A percentile compares a stretch with the other conserved stretches of the same genome.
phyloP scores from a whole-genome alignment of 1,140 invertebrate species.

The Drosophila pectinifera region DNA sequence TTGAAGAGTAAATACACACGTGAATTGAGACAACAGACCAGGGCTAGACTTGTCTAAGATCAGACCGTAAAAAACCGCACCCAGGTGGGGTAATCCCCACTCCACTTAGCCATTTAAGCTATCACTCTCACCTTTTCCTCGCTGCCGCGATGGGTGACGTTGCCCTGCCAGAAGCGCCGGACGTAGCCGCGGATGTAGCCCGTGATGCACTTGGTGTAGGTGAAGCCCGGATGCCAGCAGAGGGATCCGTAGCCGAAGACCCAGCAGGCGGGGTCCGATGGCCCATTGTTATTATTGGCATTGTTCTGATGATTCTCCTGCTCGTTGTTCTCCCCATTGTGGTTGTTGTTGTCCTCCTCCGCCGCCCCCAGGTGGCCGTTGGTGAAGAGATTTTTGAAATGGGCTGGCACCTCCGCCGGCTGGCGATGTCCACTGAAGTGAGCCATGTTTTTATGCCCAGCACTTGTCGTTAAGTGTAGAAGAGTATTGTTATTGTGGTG shows the following conservation, averaged over 20 bases:
- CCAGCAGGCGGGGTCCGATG: constrained; percentile 86
- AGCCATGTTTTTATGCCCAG: constrained; percentile 50
- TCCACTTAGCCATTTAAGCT: background rate
- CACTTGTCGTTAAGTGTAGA: background rate
- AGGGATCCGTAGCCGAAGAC: constrained; percentile 95
- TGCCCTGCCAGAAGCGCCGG: constrained; percentile 95
- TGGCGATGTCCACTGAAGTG: constrained; percentile 63
- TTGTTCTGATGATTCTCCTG: constrained; percentile 46
- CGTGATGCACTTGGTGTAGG: constrained; percentile 89
- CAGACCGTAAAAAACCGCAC: constrained; percentile 6
- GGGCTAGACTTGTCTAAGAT: constrained; percentile 21
- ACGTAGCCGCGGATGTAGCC: constrained; percentile 90
- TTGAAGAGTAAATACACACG: constrained; percentile 19
- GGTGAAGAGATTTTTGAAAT: constrained; percentile 77
- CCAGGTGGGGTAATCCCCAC: constrained; percentile 7
- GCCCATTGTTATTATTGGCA: constrained; percentile 38
- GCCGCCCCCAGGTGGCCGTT: constrained; percentile 62
- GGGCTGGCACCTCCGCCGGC: constrained; percentile 56
- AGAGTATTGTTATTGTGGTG: constrained; percentile 2
- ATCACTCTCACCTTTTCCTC: constrained; percentile 88
- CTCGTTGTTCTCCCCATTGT: constrained; percentile 24
- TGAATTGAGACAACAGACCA: constrained; percentile 15
- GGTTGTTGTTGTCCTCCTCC: constrained; percentile 44
- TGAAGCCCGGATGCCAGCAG: constrained; percentile 94
- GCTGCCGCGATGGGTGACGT: constrained; percentile 92